Evolutionary conservation across 1,140 invertebrate genomes (phyloP).

Genomic region (Aphaenogaster ashmeadi): DNA sequence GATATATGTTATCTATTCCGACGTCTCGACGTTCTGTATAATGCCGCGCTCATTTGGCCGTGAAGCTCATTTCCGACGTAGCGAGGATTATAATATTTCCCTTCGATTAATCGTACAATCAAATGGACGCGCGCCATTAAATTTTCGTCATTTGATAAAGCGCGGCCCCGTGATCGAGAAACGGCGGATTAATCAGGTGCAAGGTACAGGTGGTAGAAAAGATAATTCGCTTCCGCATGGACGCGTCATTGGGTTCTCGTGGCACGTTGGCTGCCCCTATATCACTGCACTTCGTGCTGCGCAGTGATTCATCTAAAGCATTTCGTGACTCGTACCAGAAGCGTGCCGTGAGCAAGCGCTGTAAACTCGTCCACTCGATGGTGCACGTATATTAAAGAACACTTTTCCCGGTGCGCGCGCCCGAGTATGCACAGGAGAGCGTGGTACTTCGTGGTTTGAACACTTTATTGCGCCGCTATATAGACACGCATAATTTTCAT

Average conservation of each 20-base stretch:
- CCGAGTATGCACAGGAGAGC: conserved; percentile 50
- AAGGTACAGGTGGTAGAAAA: conserved; percentile 63
- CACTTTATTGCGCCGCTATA: conserved; percentile 63
- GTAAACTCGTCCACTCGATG: conserved; percentile 78
- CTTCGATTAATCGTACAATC: conserved; percentile 60
- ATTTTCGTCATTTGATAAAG: conserved; percentile 54
- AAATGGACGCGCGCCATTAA: conserved; percentile 45
- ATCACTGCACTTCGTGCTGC: conserved; percentile 69
- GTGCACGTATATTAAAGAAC: conserved; percentile 81
- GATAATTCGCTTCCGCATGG: conserved; percentile 64
- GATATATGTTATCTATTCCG: background rate
- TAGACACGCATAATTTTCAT: conserved; percentile 66
- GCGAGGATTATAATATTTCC: conserved; percentile 40
- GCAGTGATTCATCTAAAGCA: conserved; percentile 78
- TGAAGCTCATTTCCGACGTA: conserved; percentile 48
- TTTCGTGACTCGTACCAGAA: conserved; percentile 79
- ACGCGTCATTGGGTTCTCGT: conserved; percentile 64
- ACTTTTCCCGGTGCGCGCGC: conserved; percentile 71
- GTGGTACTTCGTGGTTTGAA: conserved; percentile 34
- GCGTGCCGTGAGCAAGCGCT: conserved; percentile 79
- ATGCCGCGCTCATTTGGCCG: conserved; percentile 7
- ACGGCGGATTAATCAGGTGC: conserved; percentile 54
- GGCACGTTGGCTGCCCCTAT: conserved; percentile 38
- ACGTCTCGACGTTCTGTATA: conserved; percentile 13
- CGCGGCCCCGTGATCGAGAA: conserved; percentile 26